Evolutionary conservation across 2,888 invertebrate genomes (phyloP).

Genomic region (Troides aeacus): DNA sequence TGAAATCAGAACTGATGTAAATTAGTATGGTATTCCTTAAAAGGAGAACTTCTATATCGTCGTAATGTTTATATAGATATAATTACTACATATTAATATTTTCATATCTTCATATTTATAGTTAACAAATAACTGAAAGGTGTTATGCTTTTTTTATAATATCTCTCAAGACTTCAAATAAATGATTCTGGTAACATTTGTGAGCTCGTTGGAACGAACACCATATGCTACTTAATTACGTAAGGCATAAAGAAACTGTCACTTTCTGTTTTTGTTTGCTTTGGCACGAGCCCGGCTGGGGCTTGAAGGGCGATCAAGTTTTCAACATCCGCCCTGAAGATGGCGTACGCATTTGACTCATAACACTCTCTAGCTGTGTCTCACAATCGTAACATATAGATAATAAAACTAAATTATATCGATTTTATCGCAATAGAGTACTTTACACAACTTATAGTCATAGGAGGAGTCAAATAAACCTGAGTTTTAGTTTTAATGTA

Average conservation of each 20-base stretch:
- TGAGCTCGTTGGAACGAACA: constrained; percentile 32
- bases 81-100: no score
- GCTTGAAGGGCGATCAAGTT: constrained; percentile 34
- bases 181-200: constrained; percentile 26
- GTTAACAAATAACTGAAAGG: no score
- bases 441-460: no score
- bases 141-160: neutral
- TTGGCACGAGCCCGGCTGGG: constrained; percentile 41
- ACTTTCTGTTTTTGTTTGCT: constrained; percentile 47
- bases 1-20: no score
- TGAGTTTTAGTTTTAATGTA: no score
- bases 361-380: neutral
- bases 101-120: no score
- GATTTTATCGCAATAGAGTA: no score
- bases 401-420: neutral
- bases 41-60: no score
- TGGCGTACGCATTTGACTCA: constrained; percentile 3
- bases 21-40: no score
- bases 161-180: constrained; percentile 21
- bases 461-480: no score
- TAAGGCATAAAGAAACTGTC: constrained; percentile 41
- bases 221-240: constrained; percentile 46
- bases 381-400: neutral
- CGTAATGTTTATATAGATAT: no score
- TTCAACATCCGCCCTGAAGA: constrained; percentile 35